Conservation (phyloP, 1,140 invertebrate genomes). For the Leucophenga varia region DNA sequence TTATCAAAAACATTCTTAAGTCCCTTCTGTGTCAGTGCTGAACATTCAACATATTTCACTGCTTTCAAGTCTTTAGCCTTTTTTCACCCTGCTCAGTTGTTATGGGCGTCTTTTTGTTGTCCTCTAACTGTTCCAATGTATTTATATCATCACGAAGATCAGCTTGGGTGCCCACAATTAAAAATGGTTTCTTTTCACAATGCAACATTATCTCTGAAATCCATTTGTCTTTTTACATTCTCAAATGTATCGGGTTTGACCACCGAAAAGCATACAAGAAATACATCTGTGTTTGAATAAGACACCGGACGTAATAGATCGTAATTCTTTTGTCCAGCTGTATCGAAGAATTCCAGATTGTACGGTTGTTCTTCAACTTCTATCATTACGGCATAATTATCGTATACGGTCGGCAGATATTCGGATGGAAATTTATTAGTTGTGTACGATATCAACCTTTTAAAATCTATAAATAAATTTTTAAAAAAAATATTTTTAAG, state of each 20-base stretch:
- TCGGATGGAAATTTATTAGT: constrained; percentile 98
- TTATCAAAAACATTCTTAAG: constrained; percentile 99
- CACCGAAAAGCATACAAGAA: constrained; percentile 98
- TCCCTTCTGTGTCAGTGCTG: constrained; percentile 98
- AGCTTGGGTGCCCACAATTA: constrained; percentile 97
- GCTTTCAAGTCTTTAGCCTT: constrained; percentile 98
- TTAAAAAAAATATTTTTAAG: too few relatives aligned
- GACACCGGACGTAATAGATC: constrained; percentile 93
- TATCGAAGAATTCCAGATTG: constrained; percentile 96
- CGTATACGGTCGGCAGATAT: constrained; percentile 98
- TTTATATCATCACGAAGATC: constrained; percentile 97
- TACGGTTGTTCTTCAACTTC: constrained; percentile 99
- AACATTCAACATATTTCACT: constrained; percentile 99
- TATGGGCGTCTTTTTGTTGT: constrained; percentile 99
- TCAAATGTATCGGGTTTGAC: constrained; percentile 99
- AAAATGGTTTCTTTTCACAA: constrained; percentile 98
- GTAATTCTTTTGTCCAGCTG: constrained; percentile 97
- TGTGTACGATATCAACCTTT: constrained; percentile 78
- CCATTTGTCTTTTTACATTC: constrained; percentile 95
- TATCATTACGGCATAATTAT: constrained; percentile 98
- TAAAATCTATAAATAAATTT: too few relatives aligned
- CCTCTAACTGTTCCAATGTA: constrained; percentile 97
- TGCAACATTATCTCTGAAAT: constrained; percentile 99
- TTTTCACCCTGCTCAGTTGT: constrained; percentile 95
- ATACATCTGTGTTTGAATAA: constrained; percentile 99